phyloP scores from a whole-genome alignment of 2,113 vertebrate genomes.

The Nibea albiflora region DNA sequence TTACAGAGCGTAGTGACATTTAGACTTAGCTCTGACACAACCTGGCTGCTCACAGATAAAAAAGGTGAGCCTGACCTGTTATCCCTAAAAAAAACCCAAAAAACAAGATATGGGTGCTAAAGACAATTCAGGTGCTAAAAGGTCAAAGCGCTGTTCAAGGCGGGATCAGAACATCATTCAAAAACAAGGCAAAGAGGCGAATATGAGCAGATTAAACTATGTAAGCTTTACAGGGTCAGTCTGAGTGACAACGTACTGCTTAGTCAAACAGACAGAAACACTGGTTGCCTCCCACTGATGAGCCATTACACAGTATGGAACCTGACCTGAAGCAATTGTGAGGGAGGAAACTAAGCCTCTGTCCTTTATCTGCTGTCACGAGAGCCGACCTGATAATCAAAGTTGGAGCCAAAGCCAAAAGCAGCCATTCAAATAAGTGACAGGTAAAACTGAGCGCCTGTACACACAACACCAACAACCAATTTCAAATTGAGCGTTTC shows the following conservation, averaged over 20 bases:
- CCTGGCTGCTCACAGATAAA: neutral
- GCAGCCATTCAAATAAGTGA: neutral
- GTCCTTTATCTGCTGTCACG: slow-evolving; percentile 31
- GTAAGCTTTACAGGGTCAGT: neutral
- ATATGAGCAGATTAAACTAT: neutral
- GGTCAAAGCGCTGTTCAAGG: neutral
- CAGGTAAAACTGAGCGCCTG: neutral
- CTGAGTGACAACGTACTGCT: slow-evolving; percentile 16
- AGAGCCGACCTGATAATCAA: slow-evolving; percentile 39
- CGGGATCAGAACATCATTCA: neutral
- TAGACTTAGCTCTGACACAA: neutral
- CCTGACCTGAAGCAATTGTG: slow-evolving; percentile 38
- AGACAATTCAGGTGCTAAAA: neutral
- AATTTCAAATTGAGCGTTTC: neutral
- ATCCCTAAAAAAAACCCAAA: neutral
- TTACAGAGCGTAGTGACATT: neutral
- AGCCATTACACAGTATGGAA: slow-evolving; percentile 25
- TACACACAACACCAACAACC: neutral
- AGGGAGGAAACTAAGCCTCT: slow-evolving; percentile 30
- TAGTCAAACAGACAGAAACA: slow-evolving; percentile 13
- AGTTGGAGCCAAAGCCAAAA: neutral
- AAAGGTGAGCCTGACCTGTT: neutral
- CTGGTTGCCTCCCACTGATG: neutral
- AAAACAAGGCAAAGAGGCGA: neutral
- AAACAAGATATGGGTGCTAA: neutral